Base-by-base conservation (phyloP, 2,113 vertebrate species). In the Alexandromys fortis region DNA sequence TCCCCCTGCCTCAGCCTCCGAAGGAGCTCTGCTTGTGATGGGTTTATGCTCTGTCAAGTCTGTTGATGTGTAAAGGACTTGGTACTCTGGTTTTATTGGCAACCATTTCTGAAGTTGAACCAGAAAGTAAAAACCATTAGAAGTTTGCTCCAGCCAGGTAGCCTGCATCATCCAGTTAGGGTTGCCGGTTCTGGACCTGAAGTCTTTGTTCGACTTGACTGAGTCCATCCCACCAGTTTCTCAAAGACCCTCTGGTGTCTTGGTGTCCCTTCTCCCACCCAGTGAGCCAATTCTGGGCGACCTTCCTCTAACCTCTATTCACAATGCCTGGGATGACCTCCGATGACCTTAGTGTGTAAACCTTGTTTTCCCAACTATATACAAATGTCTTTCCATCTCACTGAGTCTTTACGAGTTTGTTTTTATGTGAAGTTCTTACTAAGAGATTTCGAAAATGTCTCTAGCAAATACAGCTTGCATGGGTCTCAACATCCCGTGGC, bases 151-250 rank as follows among this genome's bases (percentile, higher is more conserved):
- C 22, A 1, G 1, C 13, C 86, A n/a, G 81, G n/a, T 5, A 12
- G 52, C 22, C 61, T 24, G 1, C 5, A 9, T 13, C 19, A 35
- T 3, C 4, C 19, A 5, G 5, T 24, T 1, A 52, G 4, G 0
- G 42, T 11, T 4, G 85, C 55, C 52, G 7, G 0, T 14, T 2
- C n/a, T 19, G 16, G 68, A 7, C 70, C 19, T 22, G 1, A 21
- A 3, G 65, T 11, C 81, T 58, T 12, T n/a, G 1, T 24, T 55
- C 10, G 10, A 12, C 68, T n/a, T 7, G 65, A 70, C 21, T 49
- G 45, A 49, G 2, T 19, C 7, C 28, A 47, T 24, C 28, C 82
- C 17, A 86, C 28, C 63, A 24, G 63, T 47, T 11, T 85, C 63
- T 67, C 65, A 68, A 86, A 4, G 85, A 22, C 19, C 7, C 45